These are phyloP conservation scores for Vulpes lagopus DNA, from an alignment of 2,113 vertebrate genomes.

Conservation along the genomic window DNA sequence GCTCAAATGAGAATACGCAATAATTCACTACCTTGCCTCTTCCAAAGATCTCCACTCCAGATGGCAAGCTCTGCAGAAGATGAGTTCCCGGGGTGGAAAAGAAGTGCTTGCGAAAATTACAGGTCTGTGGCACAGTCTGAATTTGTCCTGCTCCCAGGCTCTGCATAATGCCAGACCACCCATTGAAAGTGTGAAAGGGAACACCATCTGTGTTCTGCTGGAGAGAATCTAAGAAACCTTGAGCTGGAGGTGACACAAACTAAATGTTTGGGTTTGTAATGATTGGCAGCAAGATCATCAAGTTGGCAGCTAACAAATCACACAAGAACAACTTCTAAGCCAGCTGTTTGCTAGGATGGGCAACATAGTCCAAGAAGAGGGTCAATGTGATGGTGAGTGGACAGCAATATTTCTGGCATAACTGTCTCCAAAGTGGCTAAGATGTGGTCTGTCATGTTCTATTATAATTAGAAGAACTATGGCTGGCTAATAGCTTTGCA, in stretches of 20 bases:
- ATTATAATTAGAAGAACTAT: not conserved
- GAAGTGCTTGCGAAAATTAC: not conserved
- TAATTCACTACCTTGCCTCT: not conserved
- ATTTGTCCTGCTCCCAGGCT: not conserved
- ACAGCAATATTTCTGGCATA: not conserved
- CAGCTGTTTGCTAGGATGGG: slow-evolving; percentile 2
- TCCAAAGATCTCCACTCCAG: not conserved
- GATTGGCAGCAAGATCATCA: slow-evolving; percentile 50
- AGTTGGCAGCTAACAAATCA: slow-evolving; percentile 8
- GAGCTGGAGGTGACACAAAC: not conserved
- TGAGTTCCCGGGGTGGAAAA: not conserved
- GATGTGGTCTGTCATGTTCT: not conserved
- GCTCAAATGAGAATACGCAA: not conserved
- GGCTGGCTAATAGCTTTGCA: slow-evolving; percentile 1
- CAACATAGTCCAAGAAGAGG: not conserved
- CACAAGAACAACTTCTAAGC: not conserved
- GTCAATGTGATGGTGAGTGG: not conserved
- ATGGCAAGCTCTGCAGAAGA: not conserved
- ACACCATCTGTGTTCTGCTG: not conserved
- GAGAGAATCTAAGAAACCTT: slow-evolving; percentile 13
- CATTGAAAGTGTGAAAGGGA: not conserved
- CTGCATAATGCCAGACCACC: not conserved
- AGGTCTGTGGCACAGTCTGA: slow-evolving; percentile 6
- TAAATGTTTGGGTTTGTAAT: slow-evolving; percentile 8
- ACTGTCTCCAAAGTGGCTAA: not conserved